Base-by-base conservation (phyloP, 2,113 vertebrate genomes). In the Perca fluviatilis region DNA sequence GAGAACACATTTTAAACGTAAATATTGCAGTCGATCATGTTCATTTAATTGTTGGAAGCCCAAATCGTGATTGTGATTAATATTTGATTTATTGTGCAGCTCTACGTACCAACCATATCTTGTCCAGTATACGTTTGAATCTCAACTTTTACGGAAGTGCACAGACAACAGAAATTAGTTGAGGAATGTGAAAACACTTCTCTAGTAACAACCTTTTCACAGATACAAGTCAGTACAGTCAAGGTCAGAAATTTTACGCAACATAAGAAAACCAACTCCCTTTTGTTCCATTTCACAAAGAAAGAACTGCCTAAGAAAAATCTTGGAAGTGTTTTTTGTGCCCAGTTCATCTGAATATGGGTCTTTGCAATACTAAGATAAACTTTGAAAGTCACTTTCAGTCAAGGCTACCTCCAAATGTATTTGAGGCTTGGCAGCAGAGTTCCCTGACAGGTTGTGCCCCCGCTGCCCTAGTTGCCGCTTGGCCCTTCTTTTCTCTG, bases 371-470 rank as follows among this genome's bases (percentile, higher is more conserved):
- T 43, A 70, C 58, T 46, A 66, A 88, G 77, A 84, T 64, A 87
- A 94, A 94, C 90, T 95, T 93, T 93, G 87, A 95, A 95, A 95
- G 95, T 95, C 89, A 94, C 95, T 94, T 93, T 94, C 83, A 93
- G 88, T 93, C 80, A 83, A 86, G 84, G 80, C 85, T 92, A 92
- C 92, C 91, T 92, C 87, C 88, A 91, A 94, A 93, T 90, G 90
- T 91, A 89, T 90, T 91, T 88, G 86, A 86, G 76, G 89, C 83
- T 94, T 95, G 95, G 95, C 94, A 94, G 85, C 81, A 79, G 70
- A 82, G 72, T 87, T 90, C 69, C 84, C 85, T 93, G 92, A 94
- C 95, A 95, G 94, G 94, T 94, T 95, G 93, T 91, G 92, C 86
- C 89, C 93, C 92, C 40, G 79, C 88, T 93, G 92, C 89, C 93